Base-by-base conservation (phyloP, 1,140 invertebrate genomes). In the Drosophila yakuba region DNA sequence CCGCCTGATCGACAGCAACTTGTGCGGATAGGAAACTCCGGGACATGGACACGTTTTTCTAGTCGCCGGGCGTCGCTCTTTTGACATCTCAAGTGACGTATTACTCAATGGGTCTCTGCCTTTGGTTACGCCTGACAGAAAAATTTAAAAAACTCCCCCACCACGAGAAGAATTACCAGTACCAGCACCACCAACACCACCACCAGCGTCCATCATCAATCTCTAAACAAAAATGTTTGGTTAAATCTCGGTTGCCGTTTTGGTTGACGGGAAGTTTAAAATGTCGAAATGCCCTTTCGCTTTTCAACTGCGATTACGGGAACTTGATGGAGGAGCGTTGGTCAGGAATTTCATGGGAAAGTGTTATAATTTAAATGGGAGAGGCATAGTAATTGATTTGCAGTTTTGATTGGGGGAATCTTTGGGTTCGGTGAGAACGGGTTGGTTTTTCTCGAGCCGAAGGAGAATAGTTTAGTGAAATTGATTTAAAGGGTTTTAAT, bases 21-120 rank as follows among this genome's bases (percentile, higher is more conserved):
- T 86, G 84, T 89, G 84, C 83, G 76, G 45, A 83, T 64, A 89
- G 79, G 74, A 89, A 86, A 83, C 78, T 45, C 50, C 52, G 68
- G 25, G 61, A 57, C 51, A 48, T 58, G 72, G 56, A 83, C 82
- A 86, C 79, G 83, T 82, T 88, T 88, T 67, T 50, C 71, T 84
- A 64, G 64, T 78, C 57, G 56, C 57, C 61, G 78, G 79, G 69
- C 62, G 80, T 44, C 80, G 63, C 32, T 81, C 64, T 62, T 76
- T 64, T 85, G 81, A 86, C 83, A 88, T 79, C 83, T 86, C 78
- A 86, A 86, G 74, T 86, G 83, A 86, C 83, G 83, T 79, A 86
- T 86, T 88, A 72, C 83, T 74, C 59, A 63, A 62, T 83, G 62
- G 55, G 47, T 41, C 62, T 57, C 47, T 59, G 81, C 57, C 76